Evolutionary conservation across 2,113 vertebrate species (phyloP), one percentile per base, ranked within the genome.

Genomic region (Hemichromis elongatus): DNA sequence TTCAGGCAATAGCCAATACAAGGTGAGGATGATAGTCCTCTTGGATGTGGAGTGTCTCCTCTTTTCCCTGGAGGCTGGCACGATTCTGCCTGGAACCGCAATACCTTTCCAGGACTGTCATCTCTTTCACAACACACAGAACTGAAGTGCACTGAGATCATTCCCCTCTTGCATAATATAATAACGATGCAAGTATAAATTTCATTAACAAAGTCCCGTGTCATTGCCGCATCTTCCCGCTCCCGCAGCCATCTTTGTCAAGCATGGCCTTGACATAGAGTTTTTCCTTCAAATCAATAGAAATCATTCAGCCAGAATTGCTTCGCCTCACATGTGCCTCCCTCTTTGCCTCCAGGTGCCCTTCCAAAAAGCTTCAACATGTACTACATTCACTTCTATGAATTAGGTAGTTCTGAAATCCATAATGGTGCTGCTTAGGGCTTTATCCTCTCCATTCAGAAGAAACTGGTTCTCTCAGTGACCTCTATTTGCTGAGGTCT

Each of bases 401-500:
- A 61, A 90, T 88, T 80, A 70, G 82, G 0, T 26, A 80, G 75
- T 54, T 82, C 78, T 90, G 86, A 91, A 70, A 86, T 82, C 83
- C 68, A 54, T 84, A 80, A 92, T 84, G 73, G 80, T 16, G 54
- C 83, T 84, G 24, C 68, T 84, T 37, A 57, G 77, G 61, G 84
- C 89, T 89, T 89, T 81, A 88, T 91, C 77, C 55, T 52, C 10
- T 89, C 82, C 35, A 87, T 80, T 92, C 83, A 91, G 78, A 83
- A 82, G 54, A 56, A 88, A 84, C n/a, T 50, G 82, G 24, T 81
- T 89, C 59, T 79, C 40, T 82, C 6, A 10, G 79, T 92, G 92
- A 93, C 93, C 93, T 90, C 93, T 89, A 92, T 95, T 95, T 92
- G 80, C 89, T 78, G 55, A 83, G 91, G 92, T 90, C 80, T 81